phyloP scores from a whole-genome alignment of 2,888 invertebrate genomes.

The Cephalotes varians region DNA sequence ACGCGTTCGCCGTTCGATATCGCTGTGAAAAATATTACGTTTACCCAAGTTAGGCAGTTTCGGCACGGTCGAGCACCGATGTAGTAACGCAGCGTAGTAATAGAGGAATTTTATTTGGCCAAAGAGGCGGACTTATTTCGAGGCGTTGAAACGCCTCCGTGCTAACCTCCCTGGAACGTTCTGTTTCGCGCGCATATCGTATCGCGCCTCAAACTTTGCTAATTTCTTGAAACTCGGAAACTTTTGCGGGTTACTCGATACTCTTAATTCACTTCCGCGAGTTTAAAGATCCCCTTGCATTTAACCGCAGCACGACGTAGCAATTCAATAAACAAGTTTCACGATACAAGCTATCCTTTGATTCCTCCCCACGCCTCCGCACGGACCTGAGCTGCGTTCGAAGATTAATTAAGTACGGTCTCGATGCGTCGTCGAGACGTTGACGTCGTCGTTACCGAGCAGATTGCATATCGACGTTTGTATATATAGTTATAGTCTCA shows the following conservation, averaged over 20 bases:
- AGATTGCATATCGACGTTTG: constrained; percentile 38
- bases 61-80: not conserved
- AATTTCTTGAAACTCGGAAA: constrained; percentile 76
- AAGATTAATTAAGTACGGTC: constrained; percentile 49
- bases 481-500: not conserved
- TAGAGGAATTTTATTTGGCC: constrained; percentile 66
- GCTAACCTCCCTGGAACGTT: not conserved
- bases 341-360: constrained; percentile 45
- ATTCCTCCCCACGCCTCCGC: constrained; percentile 17
- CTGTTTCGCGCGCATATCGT: constrained; percentile 49
- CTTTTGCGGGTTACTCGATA: constrained; percentile 75
- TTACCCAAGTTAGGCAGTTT: constrained; percentile 38
- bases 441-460: constrained; percentile 44
- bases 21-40: constrained; percentile 54
- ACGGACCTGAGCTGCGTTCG: not conserved
- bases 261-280: constrained; percentile 77
- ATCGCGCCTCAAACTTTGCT: constrained; percentile 69
- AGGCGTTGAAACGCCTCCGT: constrained; percentile 62
- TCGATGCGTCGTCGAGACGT: constrained; percentile 49
- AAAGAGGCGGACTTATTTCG: constrained; percentile 57
- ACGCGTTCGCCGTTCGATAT: constrained; percentile 25
- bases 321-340: constrained; percentile 75
- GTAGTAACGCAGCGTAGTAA: constrained; percentile 8
- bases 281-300: constrained; percentile 75
- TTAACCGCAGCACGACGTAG: constrained; percentile 72